Conservation (phyloP, 2,888 invertebrate species). For the Seira ritae region DNA sequence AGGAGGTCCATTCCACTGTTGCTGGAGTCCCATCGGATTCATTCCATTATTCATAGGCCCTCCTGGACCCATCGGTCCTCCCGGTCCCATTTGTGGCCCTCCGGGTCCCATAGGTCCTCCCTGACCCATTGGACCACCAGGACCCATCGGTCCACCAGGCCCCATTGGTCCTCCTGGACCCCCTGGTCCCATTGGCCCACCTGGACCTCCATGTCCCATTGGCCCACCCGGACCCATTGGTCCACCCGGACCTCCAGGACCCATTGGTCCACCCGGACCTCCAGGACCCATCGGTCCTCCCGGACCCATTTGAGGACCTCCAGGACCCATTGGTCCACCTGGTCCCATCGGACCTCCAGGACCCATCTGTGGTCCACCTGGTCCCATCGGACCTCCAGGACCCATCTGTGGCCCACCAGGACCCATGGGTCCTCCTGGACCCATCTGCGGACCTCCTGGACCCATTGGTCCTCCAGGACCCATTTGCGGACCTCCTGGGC, state of each 20-base stretch:
- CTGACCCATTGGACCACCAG: conserved; percentile 44
- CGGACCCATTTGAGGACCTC: conserved; percentile 75
- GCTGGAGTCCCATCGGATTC: conserved; percentile 72
- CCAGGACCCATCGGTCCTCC: conserved; percentile 46
- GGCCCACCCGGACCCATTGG: conserved; percentile 69
- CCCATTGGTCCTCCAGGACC: conserved; percentile 46
- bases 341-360: conserved; percentile 42
- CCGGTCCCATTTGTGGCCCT: conserved; percentile 29
- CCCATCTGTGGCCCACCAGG: conserved; percentile 36
- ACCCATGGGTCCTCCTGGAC: conserved; percentile 18
- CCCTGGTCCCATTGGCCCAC: conserved; percentile 75
- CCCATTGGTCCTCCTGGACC: conserved; percentile 74
- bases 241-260: conserved; percentile 79
- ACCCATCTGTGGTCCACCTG: conserved; percentile 75
- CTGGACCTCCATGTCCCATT: conserved; percentile 74
- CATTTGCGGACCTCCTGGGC: conserved; percentile 44
- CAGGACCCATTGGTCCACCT: conserved; percentile 67
- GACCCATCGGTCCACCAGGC: conserved; percentile 46
- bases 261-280: conserved; percentile 74
- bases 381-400: conserved; percentile 75
- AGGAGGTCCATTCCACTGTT: conserved; percentile 74
- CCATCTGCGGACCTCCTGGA: conserved; percentile 28
- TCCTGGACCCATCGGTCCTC: conserved; percentile 76
- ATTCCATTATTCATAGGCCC: conserved; percentile 70
- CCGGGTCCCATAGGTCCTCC: conserved; percentile 35